Evolutionary conservation across 2,797 vertebrate genomes (phyloP).

Genomic region (Pogonophryne albipinna): DNA sequence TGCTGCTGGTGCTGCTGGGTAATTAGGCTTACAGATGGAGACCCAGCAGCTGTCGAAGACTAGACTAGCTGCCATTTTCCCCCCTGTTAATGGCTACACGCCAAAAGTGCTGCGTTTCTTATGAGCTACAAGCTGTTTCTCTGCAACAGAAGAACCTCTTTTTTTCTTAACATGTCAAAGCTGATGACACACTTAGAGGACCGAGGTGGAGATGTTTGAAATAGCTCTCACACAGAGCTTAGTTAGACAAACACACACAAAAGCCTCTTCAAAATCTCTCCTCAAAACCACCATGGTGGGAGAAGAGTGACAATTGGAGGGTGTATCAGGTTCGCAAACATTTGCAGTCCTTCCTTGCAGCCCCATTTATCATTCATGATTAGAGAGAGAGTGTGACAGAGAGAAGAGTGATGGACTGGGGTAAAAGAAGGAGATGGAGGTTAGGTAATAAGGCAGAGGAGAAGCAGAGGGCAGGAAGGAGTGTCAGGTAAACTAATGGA

Average conservation of each 20-base stretch:
- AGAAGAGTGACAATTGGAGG: conserved; percentile 50
- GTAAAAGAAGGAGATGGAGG: conserved; percentile 49
- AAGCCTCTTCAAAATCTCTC: conserved; percentile 38
- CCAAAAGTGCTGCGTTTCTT: conserved; percentile 47
- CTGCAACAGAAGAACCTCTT: conserved; percentile 22
- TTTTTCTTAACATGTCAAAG: conserved; percentile 30
- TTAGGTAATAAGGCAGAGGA: conserved; percentile 66
- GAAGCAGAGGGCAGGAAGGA: conserved; percentile 64
- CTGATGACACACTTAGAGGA: conserved; percentile 56
- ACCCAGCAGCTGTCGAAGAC: conserved; percentile 71
- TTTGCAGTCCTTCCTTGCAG: conserved; percentile 65
- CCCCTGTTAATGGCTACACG: conserved; percentile 50
- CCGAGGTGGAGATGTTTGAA: conserved; percentile 63
- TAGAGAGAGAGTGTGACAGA: conserved; percentile 62
- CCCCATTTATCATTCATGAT: conserved; percentile 82
- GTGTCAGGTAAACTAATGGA: conserved; percentile 82
- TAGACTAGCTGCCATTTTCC: conserved; percentile 54
- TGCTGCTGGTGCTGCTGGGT: conserved; percentile 67
- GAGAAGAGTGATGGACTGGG: conserved; percentile 35
- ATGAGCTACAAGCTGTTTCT: conserved; percentile 42
- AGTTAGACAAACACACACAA: conserved; percentile 68
- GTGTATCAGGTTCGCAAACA: conserved; percentile 72
- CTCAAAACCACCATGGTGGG: conserved; percentile 16
- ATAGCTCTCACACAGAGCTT: conserved; percentile 66
- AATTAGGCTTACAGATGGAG: conserved; percentile 76